These are phyloP conservation scores for Tetrapedia diversipes DNA, from an alignment of 2,888 invertebrate species.

Conservation along the genomic window DNA sequence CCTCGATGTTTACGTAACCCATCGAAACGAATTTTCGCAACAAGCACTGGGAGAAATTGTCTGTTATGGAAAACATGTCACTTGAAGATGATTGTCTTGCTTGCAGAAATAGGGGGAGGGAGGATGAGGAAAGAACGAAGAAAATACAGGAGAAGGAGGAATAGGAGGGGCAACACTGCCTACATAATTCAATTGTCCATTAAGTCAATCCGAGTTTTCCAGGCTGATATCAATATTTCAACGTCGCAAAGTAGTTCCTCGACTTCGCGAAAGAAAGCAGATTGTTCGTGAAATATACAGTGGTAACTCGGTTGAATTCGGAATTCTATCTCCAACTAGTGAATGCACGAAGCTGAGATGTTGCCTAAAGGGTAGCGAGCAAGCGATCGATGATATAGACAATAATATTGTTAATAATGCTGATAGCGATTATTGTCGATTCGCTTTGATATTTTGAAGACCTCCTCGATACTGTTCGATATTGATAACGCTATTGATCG, in stretches of 20 bases:
- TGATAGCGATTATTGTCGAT: too few species aligned
- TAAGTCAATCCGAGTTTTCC: conserved; percentile 37
- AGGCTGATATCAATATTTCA: conserved; percentile 51
- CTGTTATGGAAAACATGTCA: too few species aligned
- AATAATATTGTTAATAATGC: too few species aligned
- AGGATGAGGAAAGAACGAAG: neutral
- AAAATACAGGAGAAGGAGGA: neutral
- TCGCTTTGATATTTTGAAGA: too few species aligned
- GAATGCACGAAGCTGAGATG: too few species aligned
- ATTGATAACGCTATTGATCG: too few species aligned
- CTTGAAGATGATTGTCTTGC: neutral
- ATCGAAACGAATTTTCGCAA: neutral
- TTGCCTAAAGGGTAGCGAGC: too few species aligned
- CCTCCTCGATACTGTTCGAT: too few species aligned
- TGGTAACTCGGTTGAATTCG: too few species aligned
- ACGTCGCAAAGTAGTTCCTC: conserved; percentile 27
- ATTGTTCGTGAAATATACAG: conserved; percentile 56
- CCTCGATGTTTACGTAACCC: conserved; percentile 8
- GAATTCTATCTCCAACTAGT: neutral
- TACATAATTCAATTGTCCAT: conserved; percentile 51
- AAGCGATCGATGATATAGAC: too few species aligned
- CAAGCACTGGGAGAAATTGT: too few species aligned
- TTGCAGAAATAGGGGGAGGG: neutral
- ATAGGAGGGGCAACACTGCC: conserved; percentile 1
- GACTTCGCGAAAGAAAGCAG: conserved; percentile 34